phyloP scores from a whole-genome alignment of 2,797 vertebrate species.

The Scyliorhinus canicula region DNA sequence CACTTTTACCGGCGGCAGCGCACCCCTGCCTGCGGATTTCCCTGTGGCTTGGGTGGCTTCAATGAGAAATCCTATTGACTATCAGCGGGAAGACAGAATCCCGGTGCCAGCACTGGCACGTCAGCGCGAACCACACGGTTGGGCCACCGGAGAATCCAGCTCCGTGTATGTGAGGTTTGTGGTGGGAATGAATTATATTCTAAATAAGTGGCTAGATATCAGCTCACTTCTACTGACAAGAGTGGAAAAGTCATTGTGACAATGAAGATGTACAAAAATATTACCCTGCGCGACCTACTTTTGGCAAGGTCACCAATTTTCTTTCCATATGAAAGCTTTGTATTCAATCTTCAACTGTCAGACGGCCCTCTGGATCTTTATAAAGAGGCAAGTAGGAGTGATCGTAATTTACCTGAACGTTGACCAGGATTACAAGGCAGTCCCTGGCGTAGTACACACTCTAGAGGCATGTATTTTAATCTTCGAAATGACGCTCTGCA shows the following conservation, averaged over 20 bases:
- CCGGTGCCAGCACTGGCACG: too few species aligned
- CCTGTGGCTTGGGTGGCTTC: too few species aligned
- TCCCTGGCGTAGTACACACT: neutral
- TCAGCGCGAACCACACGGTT: too few species aligned
- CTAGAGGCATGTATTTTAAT: neutral
- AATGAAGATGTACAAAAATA: neutral
- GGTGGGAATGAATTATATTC: neutral
- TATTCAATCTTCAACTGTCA: neutral
- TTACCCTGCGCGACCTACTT: neutral
- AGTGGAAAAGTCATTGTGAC: neutral
- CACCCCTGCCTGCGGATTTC: too few species aligned
- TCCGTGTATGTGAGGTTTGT: neutral
- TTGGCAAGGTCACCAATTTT: neutral
- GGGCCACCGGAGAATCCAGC: too few species aligned
- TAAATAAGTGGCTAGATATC: neutral
- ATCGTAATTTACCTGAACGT: neutral
- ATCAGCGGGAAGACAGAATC: too few species aligned
- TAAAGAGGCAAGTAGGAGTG: too few species aligned
- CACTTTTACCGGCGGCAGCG: too few species aligned
- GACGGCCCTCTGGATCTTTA: neutral
- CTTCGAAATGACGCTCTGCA: neutral
- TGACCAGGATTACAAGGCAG: too few species aligned
- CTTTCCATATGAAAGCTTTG: neutral
- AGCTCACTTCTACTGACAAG: neutral
- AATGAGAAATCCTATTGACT: too few species aligned